Evolutionary conservation across 2,113 vertebrate species (phyloP), one percentile per base, ranked within the genome.

Genomic region (Malurus alboscapulatus): DNA sequence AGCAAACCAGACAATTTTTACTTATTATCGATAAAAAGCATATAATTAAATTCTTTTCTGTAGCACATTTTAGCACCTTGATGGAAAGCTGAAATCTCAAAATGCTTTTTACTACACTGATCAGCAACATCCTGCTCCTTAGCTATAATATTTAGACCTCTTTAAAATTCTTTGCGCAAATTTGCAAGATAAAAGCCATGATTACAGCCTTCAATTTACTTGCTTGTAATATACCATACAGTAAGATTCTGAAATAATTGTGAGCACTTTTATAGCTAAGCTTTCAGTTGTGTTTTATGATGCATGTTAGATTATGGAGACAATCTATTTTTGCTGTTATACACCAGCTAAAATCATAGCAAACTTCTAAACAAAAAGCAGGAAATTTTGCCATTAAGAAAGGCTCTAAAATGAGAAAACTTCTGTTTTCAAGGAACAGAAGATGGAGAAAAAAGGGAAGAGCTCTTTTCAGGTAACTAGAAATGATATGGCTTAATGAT

Each of bases 181-280:
- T 89, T 87, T 77, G 38, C 51, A 89, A 59, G 67, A 77, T 67
- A 90, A 96, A 92, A 74, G 38, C 32, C 29, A 59, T 80, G 59
- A 90, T 77, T 88, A 67, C 57, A 48, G 34, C 26, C 30, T 77
- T 92, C 42, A 24, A 48, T 86, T 93, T 77, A 29, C 54, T 80
- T 73, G 18, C 86, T 76, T 88, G 68, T 40, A 62, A 75, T 45
- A 38, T 62, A 55, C 61, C n/a, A 53, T 45, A 72, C 1, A 0
- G 9, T 18, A 71, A 51, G 53, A 71, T 82, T 67, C 42, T 59
- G 20, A 84, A 92, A 92, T 73, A 63, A 51, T 68, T 71, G 40
- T 15, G 72, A 71, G 51, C 61, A 62, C n/a, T 87, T 85, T 27
- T 45, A 71, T 7, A 90, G 22, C 45, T 57, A 45, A 48, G 53